A percentile compares a stretch with the other conserved stretches of the same genome.
Conservation (phyloP, 2,888 invertebrate species). For the Entomobrya multifasciata region DNA sequence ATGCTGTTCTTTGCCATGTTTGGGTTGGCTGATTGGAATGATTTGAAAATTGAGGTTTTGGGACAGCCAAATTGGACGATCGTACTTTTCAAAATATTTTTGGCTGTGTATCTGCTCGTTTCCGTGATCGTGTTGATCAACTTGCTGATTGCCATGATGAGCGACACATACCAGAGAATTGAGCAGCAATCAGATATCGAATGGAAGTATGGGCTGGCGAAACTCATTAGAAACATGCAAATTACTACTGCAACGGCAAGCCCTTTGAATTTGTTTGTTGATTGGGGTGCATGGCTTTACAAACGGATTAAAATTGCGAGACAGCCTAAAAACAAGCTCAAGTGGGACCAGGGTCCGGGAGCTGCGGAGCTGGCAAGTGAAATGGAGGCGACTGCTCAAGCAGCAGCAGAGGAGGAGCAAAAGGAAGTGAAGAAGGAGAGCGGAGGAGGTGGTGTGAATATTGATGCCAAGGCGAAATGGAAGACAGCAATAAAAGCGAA, state of each 20-base stretch:
- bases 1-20: slow-evolving; percentile 99
- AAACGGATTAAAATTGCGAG: slow-evolving; percentile 83
- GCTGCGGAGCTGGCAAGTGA: background rate
- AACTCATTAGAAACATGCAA: slow-evolving; percentile 99
- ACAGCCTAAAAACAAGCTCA: slow-evolving; percentile 80
- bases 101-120: slow-evolving; percentile 98
- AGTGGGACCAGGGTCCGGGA: slow-evolving; percentile 72
- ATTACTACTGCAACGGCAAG: slow-evolving; percentile 98
- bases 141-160: slow-evolving; percentile 99
- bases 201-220: slow-evolving; percentile 99
- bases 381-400: background rate
- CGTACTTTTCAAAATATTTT: slow-evolving; percentile 93
- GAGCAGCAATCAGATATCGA: slow-evolving; percentile 99
- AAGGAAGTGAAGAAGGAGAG: background rate
- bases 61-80: slow-evolving; percentile 86
- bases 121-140: slow-evolving; percentile 99
- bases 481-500: slow-evolving; percentile 75
- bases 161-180: slow-evolving; percentile 99
- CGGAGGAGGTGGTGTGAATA: background rate
- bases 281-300: slow-evolving; percentile 93
- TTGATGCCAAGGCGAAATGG: slow-evolving; percentile 74
- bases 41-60: slow-evolving; percentile 85
- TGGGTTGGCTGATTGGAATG: slow-evolving; percentile 94
- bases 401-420: slow-evolving; percentile 7
- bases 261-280: slow-evolving; percentile 97